Base-by-base conservation (phyloP, 2,888 invertebrate species). In the Lasioglossum marginatum region DNA sequence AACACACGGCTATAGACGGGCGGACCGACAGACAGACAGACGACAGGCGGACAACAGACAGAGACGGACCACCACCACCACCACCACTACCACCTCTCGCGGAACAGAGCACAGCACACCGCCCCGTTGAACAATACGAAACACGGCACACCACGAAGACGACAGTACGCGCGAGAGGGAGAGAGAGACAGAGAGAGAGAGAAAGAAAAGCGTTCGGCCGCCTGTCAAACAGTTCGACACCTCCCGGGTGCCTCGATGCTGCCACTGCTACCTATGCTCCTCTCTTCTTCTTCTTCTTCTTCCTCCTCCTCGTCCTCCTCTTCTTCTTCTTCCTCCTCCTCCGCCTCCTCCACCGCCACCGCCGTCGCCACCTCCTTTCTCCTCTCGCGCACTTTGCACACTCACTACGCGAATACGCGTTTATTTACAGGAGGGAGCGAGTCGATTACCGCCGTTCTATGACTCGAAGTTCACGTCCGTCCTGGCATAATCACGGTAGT, bases 101-200 rank as follows among this genome's bases (percentile, higher is more conserved):
- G 57, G 34, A 79, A 81, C 81, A 45, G n/a, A 82, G 57, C 66
- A 78, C 79, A 57, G 57, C 45, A 66, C 86, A 78, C 78, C 78
- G 80, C 71, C 77, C 63, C 73, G 74, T 74, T 80, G 77, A 84
- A 84, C 77, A 80, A 85, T 85, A 77, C 79, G 68, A 92, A 73
- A 75, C 83, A 83, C 83, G 95, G 95, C 95, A 87, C 96, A 87
- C 96, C 96, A 96, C 96, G 52, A 3, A 95, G 96, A 96, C 96
- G 96, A 96, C 23, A 85, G 57, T 68, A 63, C 34, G 37, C 43
- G 43, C 34, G 66, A 34, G 66, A 81, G 78, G 57, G 43, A 79
- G 78, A 70, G 73, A 66, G 74, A 68, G 79, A 83, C 79, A 72
- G 87, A 82, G 81, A 79, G 75, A 85, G 85, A 77, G 88, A 82